Percentiles rank a stretch among this genome's conserved stretches.
Evolutionary conservation across 2,113 vertebrate genomes (phyloP).

Genomic region (Polypterus bichir): DNA sequence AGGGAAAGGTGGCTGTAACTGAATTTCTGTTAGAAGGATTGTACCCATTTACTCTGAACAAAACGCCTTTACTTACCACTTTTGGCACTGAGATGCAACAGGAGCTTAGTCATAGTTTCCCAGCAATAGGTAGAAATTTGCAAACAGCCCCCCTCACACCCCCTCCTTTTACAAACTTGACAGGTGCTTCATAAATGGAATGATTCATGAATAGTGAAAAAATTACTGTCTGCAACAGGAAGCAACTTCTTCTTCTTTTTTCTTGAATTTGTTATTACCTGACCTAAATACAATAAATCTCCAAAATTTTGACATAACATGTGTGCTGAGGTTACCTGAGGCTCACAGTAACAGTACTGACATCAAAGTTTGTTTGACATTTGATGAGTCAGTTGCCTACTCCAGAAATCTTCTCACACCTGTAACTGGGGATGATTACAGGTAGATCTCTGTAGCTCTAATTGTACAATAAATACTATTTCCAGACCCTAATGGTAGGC

Average conservation of each 20-base stretch:
- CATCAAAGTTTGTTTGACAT: constrained; percentile 64
- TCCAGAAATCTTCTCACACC: constrained; percentile 69
- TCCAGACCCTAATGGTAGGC: constrained; percentile 77
- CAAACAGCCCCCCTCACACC: neutral
- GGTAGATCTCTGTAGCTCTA: constrained; percentile 77
- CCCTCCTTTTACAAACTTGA: neutral
- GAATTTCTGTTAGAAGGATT: too few species aligned
- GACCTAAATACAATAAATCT: constrained; percentile 60
- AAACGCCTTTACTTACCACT: too few species aligned
- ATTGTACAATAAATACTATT: constrained; percentile 91
- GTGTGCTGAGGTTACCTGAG: constrained; percentile 43
- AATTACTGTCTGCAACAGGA: constrained; percentile 44
- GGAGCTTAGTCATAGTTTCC: too few species aligned
- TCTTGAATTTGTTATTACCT: constrained; percentile 31
- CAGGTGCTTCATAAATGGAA: constrained; percentile 39
- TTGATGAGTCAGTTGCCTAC: constrained; percentile 70
- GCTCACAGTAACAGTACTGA: constrained; percentile 45
- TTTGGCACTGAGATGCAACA: too few species aligned
- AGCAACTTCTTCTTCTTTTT: constrained; percentile 28
- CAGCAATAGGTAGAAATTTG: neutral
- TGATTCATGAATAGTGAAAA: constrained; percentile 43
- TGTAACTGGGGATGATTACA: constrained; percentile 83
- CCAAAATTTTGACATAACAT: constrained; percentile 30
- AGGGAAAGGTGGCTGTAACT: too few species aligned
- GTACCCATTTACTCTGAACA: too few species aligned